phyloP scores from a whole-genome alignment of 2,888 invertebrate genomes.

The Mimachlamys varia region DNA sequence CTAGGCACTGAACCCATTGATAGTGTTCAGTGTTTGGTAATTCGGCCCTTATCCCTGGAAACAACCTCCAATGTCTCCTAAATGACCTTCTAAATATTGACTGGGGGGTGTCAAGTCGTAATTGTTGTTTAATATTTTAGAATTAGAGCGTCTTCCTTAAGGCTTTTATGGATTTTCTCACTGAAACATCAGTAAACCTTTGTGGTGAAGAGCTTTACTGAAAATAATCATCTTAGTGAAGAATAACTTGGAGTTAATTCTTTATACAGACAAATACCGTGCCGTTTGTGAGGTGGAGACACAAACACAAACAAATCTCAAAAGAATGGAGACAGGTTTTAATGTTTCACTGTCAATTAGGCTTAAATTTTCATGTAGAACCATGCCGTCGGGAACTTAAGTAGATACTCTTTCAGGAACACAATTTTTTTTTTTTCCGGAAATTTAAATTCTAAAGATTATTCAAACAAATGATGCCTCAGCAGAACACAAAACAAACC shows the following conservation, averaged over 20 bases:
- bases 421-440: neutral
- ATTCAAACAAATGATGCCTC: neutral
- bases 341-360: neutral
- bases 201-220: neutral
- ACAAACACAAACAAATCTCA: neutral
- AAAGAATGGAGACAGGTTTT: neutral
- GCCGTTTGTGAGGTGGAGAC: neutral
- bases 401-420: neutral
- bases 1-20: neutral
- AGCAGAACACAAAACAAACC: neutral
- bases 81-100: neutral
- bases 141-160: constrained; percentile 26
- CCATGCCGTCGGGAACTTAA: neutral
- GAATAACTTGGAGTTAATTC: neutral
- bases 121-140: constrained; percentile 33
- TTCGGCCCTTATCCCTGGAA: neutral
- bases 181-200: constrained; percentile 4
- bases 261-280: neutral
- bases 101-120: neutral
- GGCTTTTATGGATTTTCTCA: constrained; percentile 1
- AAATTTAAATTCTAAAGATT: neutral
- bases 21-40: neutral
- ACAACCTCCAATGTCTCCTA: neutral
- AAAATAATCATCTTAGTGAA: constrained; percentile 29
- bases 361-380: neutral